Evolutionary conservation across 2,797 vertebrate species (phyloP).

Genomic region (Menidia menidia): DNA sequence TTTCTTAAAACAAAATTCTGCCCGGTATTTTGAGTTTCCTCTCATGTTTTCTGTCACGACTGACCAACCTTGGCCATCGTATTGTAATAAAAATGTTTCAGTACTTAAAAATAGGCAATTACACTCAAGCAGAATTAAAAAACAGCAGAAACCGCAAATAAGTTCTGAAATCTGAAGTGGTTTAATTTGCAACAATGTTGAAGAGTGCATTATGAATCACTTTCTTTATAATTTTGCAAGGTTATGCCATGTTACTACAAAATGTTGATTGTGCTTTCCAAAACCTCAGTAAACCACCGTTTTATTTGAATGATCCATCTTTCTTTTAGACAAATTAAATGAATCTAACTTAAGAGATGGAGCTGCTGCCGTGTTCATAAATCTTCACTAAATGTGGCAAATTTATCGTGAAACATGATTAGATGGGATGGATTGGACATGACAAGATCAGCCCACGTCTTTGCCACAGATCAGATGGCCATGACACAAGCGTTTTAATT

Average conservation of each 20-base stretch:
- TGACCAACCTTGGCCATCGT: no score
- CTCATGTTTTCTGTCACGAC: no score
- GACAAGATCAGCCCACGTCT: slow-evolving; percentile 67
- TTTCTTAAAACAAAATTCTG: no score
- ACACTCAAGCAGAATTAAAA: not conserved
- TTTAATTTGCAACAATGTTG: not conserved
- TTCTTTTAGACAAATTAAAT: slow-evolving; percentile 55
- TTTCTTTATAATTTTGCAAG: slow-evolving; percentile 24
- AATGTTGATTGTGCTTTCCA: slow-evolving; percentile 43
- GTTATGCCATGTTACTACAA: slow-evolving; percentile 15
- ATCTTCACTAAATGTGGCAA: slow-evolving; percentile 49
- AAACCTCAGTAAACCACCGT: slow-evolving; percentile 13
- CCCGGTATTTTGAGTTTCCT: no score
- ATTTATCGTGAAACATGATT: slow-evolving; percentile 55
- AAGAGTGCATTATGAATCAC: slow-evolving; percentile 8
- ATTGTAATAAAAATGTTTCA: no score
- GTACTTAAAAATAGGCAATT: no score
- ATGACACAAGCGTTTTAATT: slow-evolving; percentile 74
- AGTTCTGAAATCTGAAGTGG: not conserved
- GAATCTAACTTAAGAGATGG: slow-evolving; percentile 57
- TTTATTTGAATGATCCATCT: slow-evolving; percentile 54
- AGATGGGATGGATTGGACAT: slow-evolving; percentile 73
- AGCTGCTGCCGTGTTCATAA: slow-evolving; percentile 39
- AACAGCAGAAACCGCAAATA: not conserved
- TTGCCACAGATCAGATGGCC: slow-evolving; percentile 63